Evolutionary conservation across 2,888 invertebrate genomes (phyloP).

Genomic region (Nomada ruficornis): DNA sequence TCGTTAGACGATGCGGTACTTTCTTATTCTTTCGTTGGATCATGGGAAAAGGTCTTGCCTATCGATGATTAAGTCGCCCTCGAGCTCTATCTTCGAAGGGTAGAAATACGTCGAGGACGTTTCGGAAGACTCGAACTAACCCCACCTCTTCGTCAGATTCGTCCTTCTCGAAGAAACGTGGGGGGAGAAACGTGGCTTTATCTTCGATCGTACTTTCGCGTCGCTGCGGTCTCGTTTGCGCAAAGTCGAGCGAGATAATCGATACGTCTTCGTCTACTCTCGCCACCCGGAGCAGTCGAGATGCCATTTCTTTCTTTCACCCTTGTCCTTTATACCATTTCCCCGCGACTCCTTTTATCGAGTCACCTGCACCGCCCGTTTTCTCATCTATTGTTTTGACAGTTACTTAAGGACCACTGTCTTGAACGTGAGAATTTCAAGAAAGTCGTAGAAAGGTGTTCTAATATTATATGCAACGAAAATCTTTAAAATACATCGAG

Average conservation of each 20-base stretch:
- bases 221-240: slow-evolving; percentile 74
- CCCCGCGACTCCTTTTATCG: slow-evolving; percentile 25
- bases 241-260: slow-evolving; percentile 74
- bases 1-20: slow-evolving; percentile 52
- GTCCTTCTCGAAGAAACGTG: slow-evolving; percentile 18
- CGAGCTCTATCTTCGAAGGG: slow-evolving; percentile 67
- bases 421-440: background rate
- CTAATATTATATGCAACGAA: too few species aligned
- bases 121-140: slow-evolving; percentile 26
- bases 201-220: slow-evolving; percentile 74
- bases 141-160: slow-evolving; percentile 17
- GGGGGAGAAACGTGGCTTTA: slow-evolving; percentile 64
- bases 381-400: too few species aligned
- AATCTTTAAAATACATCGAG: too few species aligned
- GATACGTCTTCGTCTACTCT: slow-evolving; percentile 73
- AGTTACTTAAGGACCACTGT: background rate
- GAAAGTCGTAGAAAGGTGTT: background rate
- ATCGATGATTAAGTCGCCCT: slow-evolving; percentile 71
- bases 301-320: slow-evolving; percentile 59
- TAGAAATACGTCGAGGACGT: slow-evolving; percentile 48
- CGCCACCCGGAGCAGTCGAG: slow-evolving; percentile 59
- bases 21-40: slow-evolving; percentile 49
- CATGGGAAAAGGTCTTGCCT: slow-evolving; percentile 37
- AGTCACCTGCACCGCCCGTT: slow-evolving; percentile 18
- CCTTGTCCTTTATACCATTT: slow-evolving; percentile 36